Conservation (phyloP, 2,888 invertebrate genomes). For the Lasioglossum morio region DNA sequence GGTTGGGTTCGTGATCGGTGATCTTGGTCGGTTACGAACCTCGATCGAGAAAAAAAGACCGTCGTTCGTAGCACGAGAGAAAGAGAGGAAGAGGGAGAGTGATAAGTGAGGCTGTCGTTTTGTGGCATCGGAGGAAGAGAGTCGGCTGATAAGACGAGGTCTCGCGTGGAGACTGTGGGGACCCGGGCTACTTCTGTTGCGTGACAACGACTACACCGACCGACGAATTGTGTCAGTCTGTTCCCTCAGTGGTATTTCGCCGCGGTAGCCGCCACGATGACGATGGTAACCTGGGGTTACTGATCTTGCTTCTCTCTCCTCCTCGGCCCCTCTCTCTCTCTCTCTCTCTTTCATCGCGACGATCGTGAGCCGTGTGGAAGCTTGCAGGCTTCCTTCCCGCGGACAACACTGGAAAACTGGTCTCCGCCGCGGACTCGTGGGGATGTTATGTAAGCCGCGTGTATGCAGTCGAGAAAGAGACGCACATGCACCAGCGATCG, state of each 20-base stretch:
- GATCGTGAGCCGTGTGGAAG: slow-evolving; percentile 36
- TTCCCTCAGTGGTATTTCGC: background rate
- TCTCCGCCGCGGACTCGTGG: slow-evolving; percentile 60
- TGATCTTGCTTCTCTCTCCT: slow-evolving; percentile 47
- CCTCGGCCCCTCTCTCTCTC: background rate
- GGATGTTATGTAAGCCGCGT: slow-evolving; percentile 71
- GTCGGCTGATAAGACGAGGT: slow-evolving; percentile 45
- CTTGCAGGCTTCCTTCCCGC: slow-evolving; percentile 70
- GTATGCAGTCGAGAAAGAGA: slow-evolving; percentile 38
- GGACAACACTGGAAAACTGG: slow-evolving; percentile 64
- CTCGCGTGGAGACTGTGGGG: background rate
- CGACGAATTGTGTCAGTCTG: slow-evolving; percentile 28
- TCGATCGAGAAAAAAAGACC: background rate
- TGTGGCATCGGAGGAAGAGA: slow-evolving; percentile 48
- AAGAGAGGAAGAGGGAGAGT: background rate
- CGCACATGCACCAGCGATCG: slow-evolving; percentile 35
- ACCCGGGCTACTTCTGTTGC: slow-evolving; percentile 30
- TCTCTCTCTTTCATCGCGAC: background rate
- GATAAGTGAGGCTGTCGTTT: slow-evolving; percentile 49
- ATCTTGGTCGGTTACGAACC: background rate
- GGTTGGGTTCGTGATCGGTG: background rate
- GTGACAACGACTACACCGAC: slow-evolving; percentile 4
- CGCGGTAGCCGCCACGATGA: slow-evolving; percentile 22
- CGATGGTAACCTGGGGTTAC: slow-evolving; percentile 60
- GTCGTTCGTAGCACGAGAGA: slow-evolving; percentile 13